Evolutionary conservation across 2,113 vertebrate species (phyloP), one percentile per base, ranked within the genome.

Genomic region (Edolisoma coerulescens): DNA sequence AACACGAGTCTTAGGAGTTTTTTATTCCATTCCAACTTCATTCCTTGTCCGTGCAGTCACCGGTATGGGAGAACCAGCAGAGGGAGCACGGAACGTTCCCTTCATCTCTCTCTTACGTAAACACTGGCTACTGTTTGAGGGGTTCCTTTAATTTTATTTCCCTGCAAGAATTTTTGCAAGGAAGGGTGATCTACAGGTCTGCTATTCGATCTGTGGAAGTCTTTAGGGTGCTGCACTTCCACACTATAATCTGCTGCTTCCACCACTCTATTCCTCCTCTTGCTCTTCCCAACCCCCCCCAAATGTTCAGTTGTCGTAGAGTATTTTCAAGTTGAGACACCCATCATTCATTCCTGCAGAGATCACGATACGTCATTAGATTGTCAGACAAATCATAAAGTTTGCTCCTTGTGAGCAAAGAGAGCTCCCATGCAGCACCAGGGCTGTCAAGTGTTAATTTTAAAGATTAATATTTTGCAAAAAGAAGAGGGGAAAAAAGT

Each of bases 41-140:
- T 22, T 49, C 41, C 3, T 24, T 8, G 53, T 22, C 56, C 13
- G 23, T 0, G 13, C 4, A 10, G 28, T 16, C 59, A 27, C 1
- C 4, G 18, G 60, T 52, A 9, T 1, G 11, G 57, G 26, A n/a
- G 32, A 65, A 39, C 89, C 97, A 85, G 96, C 22, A 97, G 97
- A 92, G 96, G 97, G 96, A 92, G 96, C 85, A 70, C 32, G 10
- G 63, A 78, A 49, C 68, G 3, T 37, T 91, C 6, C 41, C 60
- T 35, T 74, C 32, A 1, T 44, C 8, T 37, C 50, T 22, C 79
- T 57, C 70, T 97, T 95, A 95, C 7, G 11, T 95, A 97, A 97
- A 89, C 89, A 61, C 23, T 41, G 47, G 54, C 89, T 93, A 26
- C 86, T 26, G 61, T 61, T 59, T 39, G 27, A 76, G 71, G 56